Evolutionary conservation across 2,113 vertebrate species (phyloP), one percentile per base, ranked within the genome.

Genomic region (Fukomys damarensis): DNA sequence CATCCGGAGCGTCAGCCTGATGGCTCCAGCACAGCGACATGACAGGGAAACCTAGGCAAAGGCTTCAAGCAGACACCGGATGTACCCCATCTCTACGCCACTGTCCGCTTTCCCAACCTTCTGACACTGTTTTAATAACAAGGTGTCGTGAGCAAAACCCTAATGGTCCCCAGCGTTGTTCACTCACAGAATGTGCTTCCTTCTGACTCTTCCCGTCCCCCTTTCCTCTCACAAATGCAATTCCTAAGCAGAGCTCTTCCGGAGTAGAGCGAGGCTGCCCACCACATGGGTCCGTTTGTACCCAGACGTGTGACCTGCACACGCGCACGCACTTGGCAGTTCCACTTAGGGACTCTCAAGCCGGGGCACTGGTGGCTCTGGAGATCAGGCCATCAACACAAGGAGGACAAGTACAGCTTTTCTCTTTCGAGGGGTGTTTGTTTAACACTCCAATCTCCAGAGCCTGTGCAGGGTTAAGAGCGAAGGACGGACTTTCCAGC

Each of bases 201-300:
- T 16, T 38, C 72, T 0, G 12, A 8, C 20, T 0, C 0, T 5
- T 26, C 38, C 14, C 83, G 7, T 24, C 28, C 6, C 41, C 11
- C 43, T 16, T 22, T 49, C 35, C 49, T 49, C 4, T 72, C 16
- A 38, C 2, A 20, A 4, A 12, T n/a, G 46, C 2, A 17, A 24
- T 28, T 22, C 3, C 46, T 24, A 3, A 1, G 16, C 28, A 52
- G 80, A 32, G 24, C 19, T 13, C 46, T 59, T 89, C 4, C 7
- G 41, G 82, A 14, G n/a, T 46, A 46, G 22, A 49, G n/a, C 49
- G 9, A 0, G 0, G 20, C 35, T 2, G 8, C 54, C 56, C 35
- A 19, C 35, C 38, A 2, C 7, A 3, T 0, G 17, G 22, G n/a
- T 7, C 0, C 2, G 0, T 0, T 3, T 52, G 4, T 3, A 22